Percentiles rank a stretch among this genome's conserved stretches.
phyloP scores from a whole-genome alignment of 2,113 vertebrate genomes.

The Suncus etruscus region DNA sequence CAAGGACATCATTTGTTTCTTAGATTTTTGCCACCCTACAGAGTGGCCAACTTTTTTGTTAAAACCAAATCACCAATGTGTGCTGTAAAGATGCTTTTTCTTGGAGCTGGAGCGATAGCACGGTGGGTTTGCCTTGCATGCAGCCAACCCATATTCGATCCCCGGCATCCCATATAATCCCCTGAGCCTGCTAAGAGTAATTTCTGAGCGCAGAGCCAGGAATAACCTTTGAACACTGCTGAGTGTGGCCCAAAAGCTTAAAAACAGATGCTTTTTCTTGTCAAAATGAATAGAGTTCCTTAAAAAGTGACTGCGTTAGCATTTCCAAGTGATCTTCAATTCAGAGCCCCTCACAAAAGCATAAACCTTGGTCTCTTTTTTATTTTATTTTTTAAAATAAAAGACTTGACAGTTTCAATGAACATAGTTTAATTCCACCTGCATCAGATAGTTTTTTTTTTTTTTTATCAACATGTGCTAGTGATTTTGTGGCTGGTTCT shows the following conservation, averaged over 20 bases:
- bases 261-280: neutral
- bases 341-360: neutral
- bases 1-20: constrained; percentile 13
- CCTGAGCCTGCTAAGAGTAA: too few relatives aligned
- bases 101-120: too few relatives aligned
- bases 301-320: neutral
- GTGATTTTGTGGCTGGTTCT: constrained; percentile 52
- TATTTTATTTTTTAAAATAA: neutral
- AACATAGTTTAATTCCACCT: neutral
- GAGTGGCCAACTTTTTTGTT: constrained; percentile 17
- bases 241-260: too few relatives aligned
- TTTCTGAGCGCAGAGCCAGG: too few relatives aligned
- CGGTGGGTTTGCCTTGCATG: too few relatives aligned
- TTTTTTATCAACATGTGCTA: constrained; percentile 8
- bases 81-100: constrained; percentile 7
- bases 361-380: neutral
- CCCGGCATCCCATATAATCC: too few relatives aligned
- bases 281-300: neutral
- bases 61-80: constrained; percentile 18
- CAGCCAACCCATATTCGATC: too few relatives aligned
- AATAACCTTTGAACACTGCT: too few relatives aligned
- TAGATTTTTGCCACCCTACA: neutral
- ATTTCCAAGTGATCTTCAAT: constrained; percentile 45
- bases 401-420: constrained; percentile 3
- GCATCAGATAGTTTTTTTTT: neutral